Conservation (phyloP, 1,140 invertebrate genomes). For the Drosophila ficusphila region DNA sequence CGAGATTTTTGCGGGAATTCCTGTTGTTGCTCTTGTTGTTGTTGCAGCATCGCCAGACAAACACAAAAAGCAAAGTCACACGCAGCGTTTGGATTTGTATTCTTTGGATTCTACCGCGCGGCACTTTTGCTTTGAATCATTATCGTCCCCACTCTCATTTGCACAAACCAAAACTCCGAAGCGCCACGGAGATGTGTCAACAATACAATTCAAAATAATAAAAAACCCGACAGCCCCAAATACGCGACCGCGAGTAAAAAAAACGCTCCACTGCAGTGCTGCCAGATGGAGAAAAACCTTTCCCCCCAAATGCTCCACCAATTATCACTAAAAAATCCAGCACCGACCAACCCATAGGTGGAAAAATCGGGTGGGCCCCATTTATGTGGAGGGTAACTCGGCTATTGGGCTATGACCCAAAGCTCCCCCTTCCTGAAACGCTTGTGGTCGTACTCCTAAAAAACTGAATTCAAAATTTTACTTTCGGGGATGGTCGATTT, state of each 20-base stretch:
- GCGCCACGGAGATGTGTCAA: constrained; percentile 1
- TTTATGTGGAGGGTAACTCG: no score
- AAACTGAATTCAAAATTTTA: no score
- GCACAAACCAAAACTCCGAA: not conserved
- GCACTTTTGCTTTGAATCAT: not conserved
- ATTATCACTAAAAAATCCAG: no score
- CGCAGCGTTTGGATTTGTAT: constrained; percentile 23
- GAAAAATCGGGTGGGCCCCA: no score
- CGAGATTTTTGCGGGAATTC: constrained; percentile 19
- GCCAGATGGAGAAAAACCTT: no score
- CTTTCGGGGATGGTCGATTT: no score
- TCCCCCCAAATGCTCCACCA: no score
- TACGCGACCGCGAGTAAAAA: constrained; percentile 6
- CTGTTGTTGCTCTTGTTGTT: not conserved
- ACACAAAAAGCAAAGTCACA: constrained; percentile 24
- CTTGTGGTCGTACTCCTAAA: no score
- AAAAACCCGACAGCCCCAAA: not conserved
- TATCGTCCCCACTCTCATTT: not conserved
- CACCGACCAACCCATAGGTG: no score
- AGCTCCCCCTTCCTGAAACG: no score
- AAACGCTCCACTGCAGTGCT: constrained; percentile 11
- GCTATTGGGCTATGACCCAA: no score
- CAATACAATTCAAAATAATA: constrained; percentile 25
- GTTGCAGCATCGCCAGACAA: constrained; percentile 27
- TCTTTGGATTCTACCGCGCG: not conserved